These are phyloP conservation scores for Metalampra italica DNA, from an alignment of 2,888 invertebrate species.

Conservation along the genomic window DNA sequence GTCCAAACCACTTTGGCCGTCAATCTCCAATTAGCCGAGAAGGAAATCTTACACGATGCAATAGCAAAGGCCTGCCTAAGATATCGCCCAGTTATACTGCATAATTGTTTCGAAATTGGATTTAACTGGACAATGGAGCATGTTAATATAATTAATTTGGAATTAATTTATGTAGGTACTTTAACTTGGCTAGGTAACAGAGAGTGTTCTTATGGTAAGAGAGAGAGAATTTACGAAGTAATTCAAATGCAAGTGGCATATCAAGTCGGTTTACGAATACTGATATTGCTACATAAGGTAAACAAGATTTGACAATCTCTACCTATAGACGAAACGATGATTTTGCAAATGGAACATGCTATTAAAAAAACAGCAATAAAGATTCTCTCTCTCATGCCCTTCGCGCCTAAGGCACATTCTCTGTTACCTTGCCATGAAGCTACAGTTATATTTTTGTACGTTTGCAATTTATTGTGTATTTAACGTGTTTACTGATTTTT, in stretches of 20 bases:
- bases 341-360: too few relatives aligned
- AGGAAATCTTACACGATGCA: constrained; percentile 14
- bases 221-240: too few relatives aligned
- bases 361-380: too few relatives aligned
- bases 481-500: constrained; percentile 21
- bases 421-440: not conserved
- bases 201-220: not conserved
- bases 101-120: constrained; percentile 4
- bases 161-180: too few relatives aligned
- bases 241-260: too few relatives aligned
- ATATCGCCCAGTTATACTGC: constrained; percentile 34
- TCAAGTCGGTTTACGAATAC: too few relatives aligned
- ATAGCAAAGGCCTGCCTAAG: constrained; percentile 27
- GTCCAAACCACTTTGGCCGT: constrained; percentile 15
- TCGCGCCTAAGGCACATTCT: not conserved
- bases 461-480: too few relatives aligned
- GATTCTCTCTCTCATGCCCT: too few relatives aligned
- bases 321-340: too few relatives aligned
- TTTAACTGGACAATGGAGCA: not conserved
- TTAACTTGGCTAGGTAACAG: not conserved
- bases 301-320: too few relatives aligned
- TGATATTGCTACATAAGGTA: too few relatives aligned
- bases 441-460: not conserved
- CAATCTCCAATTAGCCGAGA: constrained; percentile 17
- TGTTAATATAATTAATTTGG: too few relatives aligned